These are phyloP conservation scores for Onthophagus sagittarius DNA, from an alignment of 2,888 invertebrate species.

Conservation along the genomic window DNA sequence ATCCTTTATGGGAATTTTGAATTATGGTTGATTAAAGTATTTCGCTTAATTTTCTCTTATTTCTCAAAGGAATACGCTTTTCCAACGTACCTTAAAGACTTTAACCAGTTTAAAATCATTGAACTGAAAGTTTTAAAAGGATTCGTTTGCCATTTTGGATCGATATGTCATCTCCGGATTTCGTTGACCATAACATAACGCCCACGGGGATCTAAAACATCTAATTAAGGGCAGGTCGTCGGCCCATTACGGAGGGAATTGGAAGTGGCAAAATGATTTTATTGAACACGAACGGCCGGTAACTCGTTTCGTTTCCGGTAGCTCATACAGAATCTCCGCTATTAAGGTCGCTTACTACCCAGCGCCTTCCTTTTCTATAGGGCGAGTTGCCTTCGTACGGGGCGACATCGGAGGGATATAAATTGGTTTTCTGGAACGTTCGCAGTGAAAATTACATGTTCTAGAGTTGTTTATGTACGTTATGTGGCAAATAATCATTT, in stretches of 20 bases:
- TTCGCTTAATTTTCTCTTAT: no score
- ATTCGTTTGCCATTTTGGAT: background rate
- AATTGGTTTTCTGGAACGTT: background rate
- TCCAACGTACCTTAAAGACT: no score
- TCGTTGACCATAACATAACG: slow-evolving; percentile 42
- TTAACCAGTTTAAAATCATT: background rate
- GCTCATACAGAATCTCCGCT: background rate
- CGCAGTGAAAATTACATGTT: background rate
- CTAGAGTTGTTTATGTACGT: background rate
- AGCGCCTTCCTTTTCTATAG: background rate
- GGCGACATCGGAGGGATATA: background rate
- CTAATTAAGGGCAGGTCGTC: slow-evolving; percentile 42
- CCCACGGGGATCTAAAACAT: slow-evolving; percentile 43
- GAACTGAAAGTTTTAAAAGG: background rate
- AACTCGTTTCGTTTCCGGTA: slow-evolving; percentile 1
- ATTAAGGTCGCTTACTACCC: background rate
- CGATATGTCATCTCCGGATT: slow-evolving; percentile 21
- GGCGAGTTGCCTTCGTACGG: background rate
- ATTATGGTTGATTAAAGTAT: no score
- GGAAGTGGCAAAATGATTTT: slow-evolving; percentile 30
- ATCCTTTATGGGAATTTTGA: no score
- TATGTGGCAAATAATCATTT: background rate
- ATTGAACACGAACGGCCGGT: slow-evolving; percentile 21
- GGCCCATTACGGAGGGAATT: slow-evolving; percentile 36
- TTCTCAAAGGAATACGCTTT: no score